These are phyloP conservation scores for Hypolimnas misippus DNA, from an alignment of 2,888 invertebrate species.

Conservation along the genomic window DNA sequence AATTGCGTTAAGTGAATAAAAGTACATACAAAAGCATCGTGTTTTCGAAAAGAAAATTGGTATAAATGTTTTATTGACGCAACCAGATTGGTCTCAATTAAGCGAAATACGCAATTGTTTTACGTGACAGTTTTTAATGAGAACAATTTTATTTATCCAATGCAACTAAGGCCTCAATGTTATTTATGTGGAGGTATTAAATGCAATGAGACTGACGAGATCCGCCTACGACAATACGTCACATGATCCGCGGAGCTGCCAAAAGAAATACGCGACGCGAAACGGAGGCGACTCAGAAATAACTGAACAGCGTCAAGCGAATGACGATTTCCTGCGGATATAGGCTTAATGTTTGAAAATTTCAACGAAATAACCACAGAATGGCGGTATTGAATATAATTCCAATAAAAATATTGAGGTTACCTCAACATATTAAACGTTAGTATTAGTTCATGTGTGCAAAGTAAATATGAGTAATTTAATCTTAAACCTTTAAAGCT, in stretches of 20 bases:
- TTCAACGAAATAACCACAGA: neutral
- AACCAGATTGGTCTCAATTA: conserved; percentile 61
- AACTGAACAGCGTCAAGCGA: conserved; percentile 43
- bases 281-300: conserved; percentile 51
- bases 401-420: neutral
- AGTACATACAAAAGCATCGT: neutral
- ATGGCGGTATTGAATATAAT: neutral
- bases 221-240: conserved; percentile 49
- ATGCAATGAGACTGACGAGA: conserved; percentile 42
- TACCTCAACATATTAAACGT: neutral
- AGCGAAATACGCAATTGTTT: conserved; percentile 46
- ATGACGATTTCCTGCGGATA: conserved; percentile 40
- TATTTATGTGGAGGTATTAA: conserved; percentile 36
- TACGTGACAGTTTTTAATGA: conserved; percentile 36
- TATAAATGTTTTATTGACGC: conserved; percentile 48
- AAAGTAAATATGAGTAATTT: neutral
- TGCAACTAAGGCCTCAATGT: conserved; percentile 27
- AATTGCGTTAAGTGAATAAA: neutral
- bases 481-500: neutral
- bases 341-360: conserved; percentile 22
- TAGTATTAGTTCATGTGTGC: neutral
- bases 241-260: conserved; percentile 58
- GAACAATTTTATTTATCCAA: conserved; percentile 8
- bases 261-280: conserved; percentile 50
- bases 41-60: neutral